Evolutionary conservation across 2,888 invertebrate genomes (phyloP).

Genomic region (Anthrax anthrax): DNA sequence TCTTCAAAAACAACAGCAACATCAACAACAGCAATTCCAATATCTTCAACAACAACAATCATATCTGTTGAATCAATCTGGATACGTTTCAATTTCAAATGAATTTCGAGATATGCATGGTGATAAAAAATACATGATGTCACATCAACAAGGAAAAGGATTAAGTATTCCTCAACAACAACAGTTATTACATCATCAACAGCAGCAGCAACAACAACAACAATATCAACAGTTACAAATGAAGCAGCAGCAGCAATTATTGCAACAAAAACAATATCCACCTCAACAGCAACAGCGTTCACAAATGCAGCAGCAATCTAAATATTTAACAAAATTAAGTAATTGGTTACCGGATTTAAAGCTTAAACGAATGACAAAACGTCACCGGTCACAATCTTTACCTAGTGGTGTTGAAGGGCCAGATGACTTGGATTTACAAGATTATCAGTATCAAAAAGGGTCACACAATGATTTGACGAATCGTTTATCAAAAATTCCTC

Average conservation of each 20-base stretch:
- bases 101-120: slow-evolving; percentile 29
- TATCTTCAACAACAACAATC: slow-evolving; percentile 11
- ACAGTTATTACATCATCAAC: slow-evolving; percentile 5
- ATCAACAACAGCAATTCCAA: slow-evolving; percentile 12
- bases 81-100: slow-evolving; percentile 13
- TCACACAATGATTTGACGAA: slow-evolving; percentile 21
- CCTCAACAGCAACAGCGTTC: slow-evolving; percentile 10
- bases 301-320: slow-evolving; percentile 18
- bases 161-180: slow-evolving; percentile 1
- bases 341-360: slow-evolving; percentile 67
- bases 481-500: slow-evolving; percentile 22
- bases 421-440: slow-evolving; percentile 22
- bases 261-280: slow-evolving; percentile 10
- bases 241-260: slow-evolving; percentile 14
- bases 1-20: slow-evolving; percentile 9
- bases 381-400: slow-evolving; percentile 68
- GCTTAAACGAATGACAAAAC: slow-evolving; percentile 43
- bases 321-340: slow-evolving; percentile 40
- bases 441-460: slow-evolving; percentile 14
- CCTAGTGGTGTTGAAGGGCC: slow-evolving; percentile 54
- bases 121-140: slow-evolving; percentile 20
- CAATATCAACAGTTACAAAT: slow-evolving; percentile 18
- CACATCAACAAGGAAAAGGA: slow-evolving; percentile 2
- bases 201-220: slow-evolving; percentile 7
- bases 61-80: slow-evolving; percentile 14